Evolutionary conservation across 2,113 vertebrate genomes (phyloP), one percentile per base, ranked within the genome.

Genomic region (Halichoeres trimaculatus): DNA sequence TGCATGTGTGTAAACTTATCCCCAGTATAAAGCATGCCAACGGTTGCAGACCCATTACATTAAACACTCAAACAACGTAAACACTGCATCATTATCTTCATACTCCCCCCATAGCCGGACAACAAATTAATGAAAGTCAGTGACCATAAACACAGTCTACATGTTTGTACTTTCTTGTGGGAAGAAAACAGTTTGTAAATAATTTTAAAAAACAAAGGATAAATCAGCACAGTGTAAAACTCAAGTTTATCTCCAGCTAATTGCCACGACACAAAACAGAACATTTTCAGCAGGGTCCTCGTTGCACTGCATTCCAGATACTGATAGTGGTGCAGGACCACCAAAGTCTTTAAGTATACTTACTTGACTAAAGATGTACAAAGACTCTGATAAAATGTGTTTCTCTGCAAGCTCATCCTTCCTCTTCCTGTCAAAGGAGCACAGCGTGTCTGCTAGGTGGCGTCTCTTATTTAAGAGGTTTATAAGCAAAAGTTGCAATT

Each of bases 181-280:
- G 91, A 93, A 92, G 30, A 87, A 64, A 84, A 85, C 68, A 85
- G 80, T 90, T 88, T 90, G 89, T 91, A 93, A 93, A 92, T 92
- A 91, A 89, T 89, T 84, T 8, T 71, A 71, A 65, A 76, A 84
- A 86, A 89, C 83, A 90, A 91, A 90, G 78, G 81, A 91, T 84
- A 88, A 89, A 92, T 89, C 84, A 83, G 81, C 74, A 88, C 83
- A 87, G 83, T 86, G 74, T 79, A 87, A 89, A 90, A 82, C 63
- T 52, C 67, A 77, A 88, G 90, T 93, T 94, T 93, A 92, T 93
- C 89, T 91, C 89, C 53, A 60, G 88, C 85, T 94, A 94, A 94
- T 95, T 94, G 91, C 90, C 81, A 84, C 56, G 88, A 91, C 79
- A 86, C 78, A 72, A 68, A 79, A 70, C 69, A 74, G 78, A 84